These are phyloP conservation scores for Carlito syrichta DNA, from an alignment of 2,113 vertebrate species.

Conservation along the genomic window DNA sequence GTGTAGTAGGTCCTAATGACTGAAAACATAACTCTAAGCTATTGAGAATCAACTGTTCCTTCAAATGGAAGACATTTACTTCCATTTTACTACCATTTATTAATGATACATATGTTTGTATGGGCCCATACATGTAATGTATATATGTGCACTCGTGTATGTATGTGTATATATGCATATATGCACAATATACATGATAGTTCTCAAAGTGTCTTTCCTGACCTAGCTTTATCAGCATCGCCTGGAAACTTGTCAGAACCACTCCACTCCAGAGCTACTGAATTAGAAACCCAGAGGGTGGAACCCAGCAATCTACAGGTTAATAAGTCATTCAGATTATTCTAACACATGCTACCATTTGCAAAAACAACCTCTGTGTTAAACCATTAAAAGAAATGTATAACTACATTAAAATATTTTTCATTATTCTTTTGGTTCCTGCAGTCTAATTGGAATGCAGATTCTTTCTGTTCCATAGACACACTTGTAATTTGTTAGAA, in stretches of 20 bases:
- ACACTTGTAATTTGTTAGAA: neutral
- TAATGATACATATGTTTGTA: neutral
- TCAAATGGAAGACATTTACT: neutral
- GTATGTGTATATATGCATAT: neutral
- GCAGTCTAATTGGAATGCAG: neutral
- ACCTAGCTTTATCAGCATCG: neutral
- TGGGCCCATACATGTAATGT: neutral
- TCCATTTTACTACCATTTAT: neutral
- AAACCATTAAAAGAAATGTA: neutral
- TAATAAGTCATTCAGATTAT: neutral
- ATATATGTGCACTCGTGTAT: neutral
- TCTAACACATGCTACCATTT: neutral
- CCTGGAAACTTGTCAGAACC: neutral
- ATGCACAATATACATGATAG: neutral
- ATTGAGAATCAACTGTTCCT: neutral
- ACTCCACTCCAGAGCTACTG: neutral
- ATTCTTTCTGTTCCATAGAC: neutral
- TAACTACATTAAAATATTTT: neutral
- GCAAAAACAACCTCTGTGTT: neutral
- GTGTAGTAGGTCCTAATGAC: no score
- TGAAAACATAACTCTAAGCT: neutral
- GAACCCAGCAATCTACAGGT: neutral
- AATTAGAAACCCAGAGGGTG: neutral
- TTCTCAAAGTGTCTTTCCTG: neutral
- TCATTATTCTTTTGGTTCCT: neutral